Evolutionary conservation across 2,888 invertebrate species (phyloP).

Genomic region (Andricus curvator): DNA sequence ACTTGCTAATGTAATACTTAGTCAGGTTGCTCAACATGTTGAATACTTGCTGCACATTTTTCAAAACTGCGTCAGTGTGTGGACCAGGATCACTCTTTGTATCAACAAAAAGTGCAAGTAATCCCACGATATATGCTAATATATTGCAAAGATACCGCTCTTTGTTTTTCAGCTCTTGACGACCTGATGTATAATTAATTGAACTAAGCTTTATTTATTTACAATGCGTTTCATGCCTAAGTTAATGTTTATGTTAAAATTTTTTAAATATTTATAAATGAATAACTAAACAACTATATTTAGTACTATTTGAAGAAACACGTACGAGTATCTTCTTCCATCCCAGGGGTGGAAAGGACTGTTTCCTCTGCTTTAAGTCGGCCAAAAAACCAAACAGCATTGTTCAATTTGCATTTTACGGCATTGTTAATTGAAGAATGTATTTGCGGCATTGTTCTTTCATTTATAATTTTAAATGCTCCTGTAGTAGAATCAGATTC

Average conservation of each 20-base stretch:
- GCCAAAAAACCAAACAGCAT: conserved; percentile 67
- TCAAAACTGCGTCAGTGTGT: conserved; percentile 81
- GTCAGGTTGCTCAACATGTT: conserved; percentile 80
- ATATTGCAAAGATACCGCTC: conserved; percentile 82
- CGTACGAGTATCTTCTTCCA: conserved; percentile 63
- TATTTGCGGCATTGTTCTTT: conserved; percentile 71
- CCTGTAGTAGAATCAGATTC: conserved; percentile 47
- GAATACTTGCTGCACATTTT: conserved; percentile 81
- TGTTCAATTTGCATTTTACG: conserved; percentile 73
- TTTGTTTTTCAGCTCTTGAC: conserved; percentile 79
- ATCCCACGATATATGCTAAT: conserved; percentile 80
- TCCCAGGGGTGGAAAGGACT: conserved; percentile 57
- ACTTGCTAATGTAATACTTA: conserved; percentile 81
- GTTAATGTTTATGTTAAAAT: no score
- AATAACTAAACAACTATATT: conserved; percentile 1
- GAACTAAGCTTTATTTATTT: no score
- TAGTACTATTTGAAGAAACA: conserved; percentile 38
- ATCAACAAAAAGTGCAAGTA: conserved; percentile 80
- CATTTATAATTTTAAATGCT: conserved; percentile 75
- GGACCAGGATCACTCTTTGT: conserved; percentile 80
- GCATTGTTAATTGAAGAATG: conserved; percentile 74
- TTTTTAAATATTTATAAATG: neutral
- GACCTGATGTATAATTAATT: conserved; percentile 62
- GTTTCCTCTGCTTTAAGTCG: conserved; percentile 71
- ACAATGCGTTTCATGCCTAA: neutral